These are phyloP conservation scores for Drosophila subsilvestris DNA, from an alignment of 2,888 invertebrate species.

Conservation along the genomic window DNA sequence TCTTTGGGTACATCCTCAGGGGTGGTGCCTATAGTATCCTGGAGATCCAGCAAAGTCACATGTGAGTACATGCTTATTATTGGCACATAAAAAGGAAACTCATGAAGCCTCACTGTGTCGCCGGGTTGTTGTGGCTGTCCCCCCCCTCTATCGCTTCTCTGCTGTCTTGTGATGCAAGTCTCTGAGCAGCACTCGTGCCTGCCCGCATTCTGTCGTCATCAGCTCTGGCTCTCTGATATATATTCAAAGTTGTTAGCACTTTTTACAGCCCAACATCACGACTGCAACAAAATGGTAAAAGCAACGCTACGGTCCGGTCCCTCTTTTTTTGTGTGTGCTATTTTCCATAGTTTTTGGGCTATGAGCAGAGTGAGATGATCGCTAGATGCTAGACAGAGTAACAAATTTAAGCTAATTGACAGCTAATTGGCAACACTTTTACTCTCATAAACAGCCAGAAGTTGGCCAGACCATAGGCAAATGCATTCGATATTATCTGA, in stretches of 20 bases:
- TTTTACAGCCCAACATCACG: slow-evolving; percentile 5
- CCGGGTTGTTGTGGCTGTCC: too few species aligned
- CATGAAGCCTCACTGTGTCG: neutral
- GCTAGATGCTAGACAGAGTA: neutral
- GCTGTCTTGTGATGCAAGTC: slow-evolving; percentile 42
- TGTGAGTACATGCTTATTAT: too few species aligned
- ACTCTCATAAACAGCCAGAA: slow-evolving; percentile 44
- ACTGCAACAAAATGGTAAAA: neutral
- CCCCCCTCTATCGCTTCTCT: neutral
- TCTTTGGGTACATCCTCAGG: too few species aligned
- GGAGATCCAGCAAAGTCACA: too few species aligned
- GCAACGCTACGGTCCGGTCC: neutral
- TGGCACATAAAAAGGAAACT: too few species aligned
- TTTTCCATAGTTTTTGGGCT: slow-evolving; percentile 13
- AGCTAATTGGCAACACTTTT: slow-evolving; percentile 47
- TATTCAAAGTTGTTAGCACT: slow-evolving; percentile 22
- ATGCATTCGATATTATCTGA: neutral
- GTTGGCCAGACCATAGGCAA: neutral
- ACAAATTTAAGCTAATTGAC: slow-evolving; percentile 64
- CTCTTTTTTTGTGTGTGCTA: neutral
- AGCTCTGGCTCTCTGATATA: slow-evolving; percentile 8
- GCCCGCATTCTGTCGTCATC: neutral
- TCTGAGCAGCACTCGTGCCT: neutral
- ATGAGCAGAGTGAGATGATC: neutral
- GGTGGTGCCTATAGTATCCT: too few species aligned